Evolutionary conservation across 2,113 vertebrate genomes (phyloP).

Genomic region (Ammodytes marinus): DNA sequence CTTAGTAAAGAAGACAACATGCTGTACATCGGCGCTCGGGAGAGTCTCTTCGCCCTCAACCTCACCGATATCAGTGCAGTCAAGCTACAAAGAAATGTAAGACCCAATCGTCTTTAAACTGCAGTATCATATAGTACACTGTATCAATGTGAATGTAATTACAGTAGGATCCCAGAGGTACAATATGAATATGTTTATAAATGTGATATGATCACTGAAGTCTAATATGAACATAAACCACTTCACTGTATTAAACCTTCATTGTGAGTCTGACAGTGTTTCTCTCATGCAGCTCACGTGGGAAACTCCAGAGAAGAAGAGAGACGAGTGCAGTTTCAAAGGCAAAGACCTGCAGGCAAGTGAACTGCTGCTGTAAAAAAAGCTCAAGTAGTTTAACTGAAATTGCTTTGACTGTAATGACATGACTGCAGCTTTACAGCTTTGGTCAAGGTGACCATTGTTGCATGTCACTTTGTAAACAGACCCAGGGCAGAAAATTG

Average conservation of each 20-base stretch:
- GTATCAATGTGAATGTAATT: constrained; percentile 39
- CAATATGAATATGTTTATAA: constrained; percentile 26
- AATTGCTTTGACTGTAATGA: constrained; percentile 26
- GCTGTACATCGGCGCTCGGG: constrained; percentile 91
- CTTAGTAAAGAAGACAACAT: constrained; percentile 88
- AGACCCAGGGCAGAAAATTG: constrained; percentile 44
- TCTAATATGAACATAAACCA: constrained; percentile 9
- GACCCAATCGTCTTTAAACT: constrained; percentile 53
- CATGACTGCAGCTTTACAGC: constrained; percentile 9
- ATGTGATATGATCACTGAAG: constrained; percentile 22
- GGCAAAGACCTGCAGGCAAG: constrained; percentile 95
- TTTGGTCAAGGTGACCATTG: constrained; percentile 16
- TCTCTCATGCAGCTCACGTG: constrained; percentile 87
- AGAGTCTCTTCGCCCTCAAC: constrained; percentile 89
- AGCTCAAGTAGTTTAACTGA: constrained; percentile 34
- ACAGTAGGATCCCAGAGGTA: constrained; percentile 31
- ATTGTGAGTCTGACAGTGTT: constrained; percentile 25
- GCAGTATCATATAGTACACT: neutral
- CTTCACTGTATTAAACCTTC: constrained; percentile 7
- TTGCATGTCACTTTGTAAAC: constrained; percentile 26
- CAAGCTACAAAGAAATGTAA: constrained; percentile 86
- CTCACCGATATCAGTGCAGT: constrained; percentile 81
- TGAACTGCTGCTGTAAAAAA: constrained; percentile 33
- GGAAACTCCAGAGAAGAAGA: constrained; percentile 90
- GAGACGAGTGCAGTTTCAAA: constrained; percentile 95